phyloP scores from a whole-genome alignment of 2,888 invertebrate species.

The Platynereis dumerilii region DNA sequence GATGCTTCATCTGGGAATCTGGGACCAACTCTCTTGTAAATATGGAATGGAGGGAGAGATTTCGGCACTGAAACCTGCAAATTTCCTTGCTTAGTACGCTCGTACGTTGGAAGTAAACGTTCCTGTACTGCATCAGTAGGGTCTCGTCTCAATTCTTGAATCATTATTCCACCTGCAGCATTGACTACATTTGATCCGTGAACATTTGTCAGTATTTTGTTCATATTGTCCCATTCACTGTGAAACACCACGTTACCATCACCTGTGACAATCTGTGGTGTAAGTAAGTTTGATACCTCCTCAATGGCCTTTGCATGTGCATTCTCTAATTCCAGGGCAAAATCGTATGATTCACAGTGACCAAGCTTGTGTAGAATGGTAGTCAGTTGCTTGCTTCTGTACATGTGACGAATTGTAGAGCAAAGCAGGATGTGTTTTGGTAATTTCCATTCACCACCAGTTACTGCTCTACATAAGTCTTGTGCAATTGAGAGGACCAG shows the following conservation, averaged over 20 bases:
- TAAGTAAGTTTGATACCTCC: not conserved
- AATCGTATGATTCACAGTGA: constrained; percentile 9
- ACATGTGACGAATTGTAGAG: constrained; percentile 8
- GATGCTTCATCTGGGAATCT: constrained; percentile 5
- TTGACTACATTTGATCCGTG: constrained; percentile 11
- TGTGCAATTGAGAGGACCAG: constrained; percentile 1
- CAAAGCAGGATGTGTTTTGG: constrained; percentile 15
- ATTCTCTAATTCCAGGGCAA: constrained; percentile 6
- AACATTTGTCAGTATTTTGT: constrained; percentile 7
- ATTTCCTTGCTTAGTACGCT: no score
- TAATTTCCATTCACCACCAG: constrained; percentile 6
- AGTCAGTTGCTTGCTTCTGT: constrained; percentile 7
- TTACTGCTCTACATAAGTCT: constrained; percentile 6
- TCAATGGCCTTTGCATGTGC: not conserved
- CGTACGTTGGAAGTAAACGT: no score
- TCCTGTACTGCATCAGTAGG: not conserved
- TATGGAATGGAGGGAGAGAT: no score
- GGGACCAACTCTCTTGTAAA: constrained; percentile 4
- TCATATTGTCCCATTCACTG: constrained; percentile 16
- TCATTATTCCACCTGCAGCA: constrained; percentile 11
- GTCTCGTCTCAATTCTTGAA: constrained; percentile 25
- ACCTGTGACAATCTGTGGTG: constrained; percentile 7
- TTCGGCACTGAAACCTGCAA: no score
- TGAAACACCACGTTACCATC: constrained; percentile 7
- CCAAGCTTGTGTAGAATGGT: constrained; percentile 9